Evolutionary conservation across 2,888 invertebrate species (phyloP).

Genomic region (Watsonalla cultraria): DNA sequence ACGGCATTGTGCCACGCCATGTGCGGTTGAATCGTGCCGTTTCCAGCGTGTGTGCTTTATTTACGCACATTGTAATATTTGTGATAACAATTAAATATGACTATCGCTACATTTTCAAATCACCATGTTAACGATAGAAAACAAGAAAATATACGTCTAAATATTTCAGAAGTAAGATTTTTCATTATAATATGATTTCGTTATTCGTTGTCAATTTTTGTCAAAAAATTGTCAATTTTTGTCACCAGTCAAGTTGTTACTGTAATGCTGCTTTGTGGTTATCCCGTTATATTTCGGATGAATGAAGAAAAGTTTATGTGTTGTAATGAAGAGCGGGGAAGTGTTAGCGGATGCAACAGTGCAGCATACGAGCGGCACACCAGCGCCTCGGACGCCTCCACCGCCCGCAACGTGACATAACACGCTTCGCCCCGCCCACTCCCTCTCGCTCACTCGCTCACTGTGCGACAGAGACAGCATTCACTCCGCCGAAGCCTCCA

Average conservation of each 20-base stretch:
- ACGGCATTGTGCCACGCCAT: constrained; percentile 37
- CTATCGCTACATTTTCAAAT: no score
- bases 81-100: neutral
- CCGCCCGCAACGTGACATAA: constrained; percentile 62
- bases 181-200: no score
- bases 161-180: no score
- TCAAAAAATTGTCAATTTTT: no score
- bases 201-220: no score
- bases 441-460: constrained; percentile 53
- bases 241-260: no score
- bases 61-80: constrained; percentile 19
- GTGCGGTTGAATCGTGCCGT: constrained; percentile 41
- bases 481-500: constrained; percentile 69
- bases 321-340: constrained; percentile 60
- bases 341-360: constrained; percentile 41
- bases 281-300: constrained; percentile 41
- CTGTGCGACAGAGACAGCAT: constrained; percentile 53
- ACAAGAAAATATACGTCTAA: no score
- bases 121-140: no score
- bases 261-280: constrained; percentile 25
- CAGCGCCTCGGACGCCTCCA: constrained; percentile 47
- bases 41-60: constrained; percentile 40
- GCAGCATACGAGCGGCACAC: constrained; percentile 40
- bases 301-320: constrained; percentile 37
- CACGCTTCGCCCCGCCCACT: constrained; percentile 66